These are phyloP conservation scores for Drosophila phalerata DNA, from an alignment of 2,888 invertebrate genomes.

Conservation along the genomic window DNA sequence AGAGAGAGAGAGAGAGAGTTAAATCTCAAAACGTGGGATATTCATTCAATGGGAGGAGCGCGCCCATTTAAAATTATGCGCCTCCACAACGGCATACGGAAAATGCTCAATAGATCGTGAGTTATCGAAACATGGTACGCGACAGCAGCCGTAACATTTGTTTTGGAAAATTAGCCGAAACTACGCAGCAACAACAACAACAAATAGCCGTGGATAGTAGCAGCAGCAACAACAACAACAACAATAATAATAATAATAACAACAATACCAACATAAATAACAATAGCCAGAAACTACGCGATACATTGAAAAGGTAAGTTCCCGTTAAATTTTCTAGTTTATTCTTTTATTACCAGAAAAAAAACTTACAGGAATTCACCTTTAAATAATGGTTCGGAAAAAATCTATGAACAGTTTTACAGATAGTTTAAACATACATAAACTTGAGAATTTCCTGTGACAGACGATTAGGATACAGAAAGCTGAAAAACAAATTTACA, in stretches of 20 bases:
- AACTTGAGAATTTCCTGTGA: background rate
- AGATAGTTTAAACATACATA: background rate
- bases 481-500: too few relatives aligned
- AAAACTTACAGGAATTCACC: too few relatives aligned
- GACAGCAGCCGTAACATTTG: slow-evolving; percentile 99
- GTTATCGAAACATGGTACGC: slow-evolving; percentile 97
- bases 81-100: slow-evolving; percentile 89
- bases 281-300: slow-evolving; percentile 53
- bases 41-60: slow-evolving; percentile 82
- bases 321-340: background rate
- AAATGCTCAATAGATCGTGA: slow-evolving; percentile 87
- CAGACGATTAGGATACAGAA: too few relatives aligned
- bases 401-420: background rate
- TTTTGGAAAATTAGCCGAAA: slow-evolving; percentile 99
- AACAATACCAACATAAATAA: slow-evolving; percentile 50
- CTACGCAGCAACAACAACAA: slow-evolving; percentile 88
- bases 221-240: slow-evolving; percentile 90
- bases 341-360: background rate
- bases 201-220: slow-evolving; percentile 75
- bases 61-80: slow-evolving; percentile 84
- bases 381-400: background rate
- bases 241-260: slow-evolving; percentile 46
- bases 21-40: slow-evolving; percentile 36
- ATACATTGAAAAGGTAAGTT: slow-evolving; percentile 79
- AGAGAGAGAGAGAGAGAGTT: slow-evolving; percentile 7